Conservation (phyloP, 2,797 vertebrate species). For the Lithobates sylvaticus region DNA sequence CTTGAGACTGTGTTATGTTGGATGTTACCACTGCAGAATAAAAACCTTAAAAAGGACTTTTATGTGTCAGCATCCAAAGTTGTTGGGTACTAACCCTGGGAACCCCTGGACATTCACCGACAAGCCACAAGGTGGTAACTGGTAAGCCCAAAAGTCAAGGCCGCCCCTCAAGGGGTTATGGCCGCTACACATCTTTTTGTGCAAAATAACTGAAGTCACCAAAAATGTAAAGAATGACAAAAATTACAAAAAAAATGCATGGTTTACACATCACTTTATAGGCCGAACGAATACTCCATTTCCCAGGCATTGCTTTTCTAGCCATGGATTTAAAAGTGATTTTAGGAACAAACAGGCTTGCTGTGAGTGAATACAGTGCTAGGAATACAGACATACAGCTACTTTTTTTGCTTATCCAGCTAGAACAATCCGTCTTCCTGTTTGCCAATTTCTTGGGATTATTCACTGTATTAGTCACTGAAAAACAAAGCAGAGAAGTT, state of each 20-base stretch:
- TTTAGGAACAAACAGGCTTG: background rate
- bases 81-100: too few species aligned
- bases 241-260: background rate
- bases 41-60: too few species aligned
- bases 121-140: too few species aligned
- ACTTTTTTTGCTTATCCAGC: background rate
- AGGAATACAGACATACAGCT: background rate
- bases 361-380: background rate
- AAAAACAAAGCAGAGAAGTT: background rate
- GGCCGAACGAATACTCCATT: background rate
- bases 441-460: background rate
- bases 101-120: too few species aligned
- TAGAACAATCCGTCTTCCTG: background rate
- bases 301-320: background rate
- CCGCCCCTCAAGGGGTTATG: too few species aligned
- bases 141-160: too few species aligned
- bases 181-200: too few species aligned
- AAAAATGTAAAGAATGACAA: background rate
- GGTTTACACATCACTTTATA: background rate
- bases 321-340: background rate
- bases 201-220: too few species aligned
- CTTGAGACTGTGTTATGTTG: too few species aligned
- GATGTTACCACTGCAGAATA: too few species aligned
- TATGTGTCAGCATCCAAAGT: too few species aligned
- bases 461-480: constrained; percentile 1